phyloP scores from a whole-genome alignment of 2,888 invertebrate genomes.

The Temnothorax rugatulus region DNA sequence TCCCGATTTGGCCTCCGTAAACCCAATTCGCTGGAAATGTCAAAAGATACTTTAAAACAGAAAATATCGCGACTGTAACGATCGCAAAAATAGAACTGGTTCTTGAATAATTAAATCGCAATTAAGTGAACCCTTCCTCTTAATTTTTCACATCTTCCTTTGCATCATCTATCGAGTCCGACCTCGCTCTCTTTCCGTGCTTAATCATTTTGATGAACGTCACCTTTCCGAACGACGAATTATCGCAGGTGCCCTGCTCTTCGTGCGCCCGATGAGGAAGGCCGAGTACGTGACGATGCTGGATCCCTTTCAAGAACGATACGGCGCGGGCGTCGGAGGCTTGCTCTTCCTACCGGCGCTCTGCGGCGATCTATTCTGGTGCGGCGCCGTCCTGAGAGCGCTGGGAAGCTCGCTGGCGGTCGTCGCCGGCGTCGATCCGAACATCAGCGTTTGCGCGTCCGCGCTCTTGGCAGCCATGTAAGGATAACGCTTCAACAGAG shows the following conservation, averaged over 20 bases:
- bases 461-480: conserved; percentile 81
- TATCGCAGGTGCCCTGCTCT: conserved; percentile 89
- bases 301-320: conserved; percentile 91
- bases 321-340: conserved; percentile 90
- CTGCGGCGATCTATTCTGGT: conserved; percentile 91
- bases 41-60: neutral
- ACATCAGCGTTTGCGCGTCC: conserved; percentile 82
- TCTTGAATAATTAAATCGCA: neutral
- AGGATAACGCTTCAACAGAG: conserved; percentile 68
- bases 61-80: neutral
- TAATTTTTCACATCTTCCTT: neutral
- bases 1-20: neutral
- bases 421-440: conserved; percentile 82
- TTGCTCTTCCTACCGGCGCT: conserved; percentile 90
- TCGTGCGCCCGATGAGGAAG: conserved; percentile 90
- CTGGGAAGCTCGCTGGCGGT: conserved; percentile 87
- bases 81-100: neutral
- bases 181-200: neutral
- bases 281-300: conserved; percentile 91
- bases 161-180: neutral
- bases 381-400: conserved; percentile 90
- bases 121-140: neutral
- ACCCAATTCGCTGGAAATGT: neutral
- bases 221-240: neutral
- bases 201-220: neutral